A percentile compares a stretch with the other conserved stretches of the same genome.
These are phyloP conservation scores for Hydra vulgaris DNA, from an alignment of 30 jellyfish, hydroid and myxozoan species.

Conservation along the genomic window DNA sequence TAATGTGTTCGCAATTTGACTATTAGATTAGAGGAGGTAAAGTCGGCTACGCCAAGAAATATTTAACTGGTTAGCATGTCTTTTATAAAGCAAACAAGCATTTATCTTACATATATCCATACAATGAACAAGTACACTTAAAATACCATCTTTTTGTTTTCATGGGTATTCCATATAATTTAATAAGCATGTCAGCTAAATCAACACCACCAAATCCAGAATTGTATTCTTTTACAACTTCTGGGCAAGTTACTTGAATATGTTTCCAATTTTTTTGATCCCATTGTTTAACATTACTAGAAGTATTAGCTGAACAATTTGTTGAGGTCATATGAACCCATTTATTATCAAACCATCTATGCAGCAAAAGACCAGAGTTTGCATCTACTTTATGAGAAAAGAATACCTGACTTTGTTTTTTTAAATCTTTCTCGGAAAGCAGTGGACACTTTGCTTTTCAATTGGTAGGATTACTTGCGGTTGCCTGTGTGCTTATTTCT, in stretches of 20 bases:
- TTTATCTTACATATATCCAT: slow-evolving; percentile 41
- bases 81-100: slow-evolving; percentile 36
- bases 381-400: background rate
- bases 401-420: slow-evolving; percentile 28
- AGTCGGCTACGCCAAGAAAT: background rate
- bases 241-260: slow-evolving; percentile 26
- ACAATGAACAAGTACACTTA: slow-evolving; percentile 34
- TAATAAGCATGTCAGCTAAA: slow-evolving; percentile 39
- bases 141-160: slow-evolving; percentile 44
- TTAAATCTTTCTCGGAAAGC: slow-evolving; percentile 29
- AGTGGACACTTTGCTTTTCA: slow-evolving; percentile 45
- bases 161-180: slow-evolving; percentile 27
- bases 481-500: slow-evolving; percentile 13
- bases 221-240: slow-evolving; percentile 17
- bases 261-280: background rate
- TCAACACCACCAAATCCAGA: slow-evolving; percentile 51
- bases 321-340: slow-evolving; percentile 41
- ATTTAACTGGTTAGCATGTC: slow-evolving; percentile 23
- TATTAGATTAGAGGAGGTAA: background rate
- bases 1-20: background rate
- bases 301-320: slow-evolving; percentile 27
- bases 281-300: slow-evolving; percentile 13
- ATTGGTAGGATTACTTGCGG: slow-evolving; percentile 30
- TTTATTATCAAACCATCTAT: slow-evolving; percentile 39
- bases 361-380: slow-evolving; percentile 36